Percentiles rank a stretch among this genome's conserved stretches.
Evolutionary conservation across 2,888 invertebrate species (phyloP).

Genomic region (Uropetala carovei): DNA sequence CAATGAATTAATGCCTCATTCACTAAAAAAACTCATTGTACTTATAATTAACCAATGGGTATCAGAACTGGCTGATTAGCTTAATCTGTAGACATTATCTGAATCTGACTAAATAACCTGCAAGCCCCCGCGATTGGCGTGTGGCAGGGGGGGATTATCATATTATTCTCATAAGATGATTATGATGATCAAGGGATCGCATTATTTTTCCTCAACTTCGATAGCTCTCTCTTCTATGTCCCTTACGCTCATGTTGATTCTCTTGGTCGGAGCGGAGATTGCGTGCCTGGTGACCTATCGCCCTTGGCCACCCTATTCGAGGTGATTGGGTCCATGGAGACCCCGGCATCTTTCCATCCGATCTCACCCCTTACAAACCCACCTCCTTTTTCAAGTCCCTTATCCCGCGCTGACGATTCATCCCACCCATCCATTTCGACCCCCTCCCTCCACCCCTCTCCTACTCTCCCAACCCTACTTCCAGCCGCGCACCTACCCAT

Average conservation of each 20-base stretch:
- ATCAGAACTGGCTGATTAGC: no score
- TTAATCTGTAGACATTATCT: no score
- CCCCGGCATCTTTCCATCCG: slow-evolving; percentile 14
- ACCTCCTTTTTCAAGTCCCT: slow-evolving; percentile 15
- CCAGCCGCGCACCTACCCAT: background rate
- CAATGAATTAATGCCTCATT: no score
- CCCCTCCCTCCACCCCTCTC: no score
- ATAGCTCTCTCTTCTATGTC: background rate
- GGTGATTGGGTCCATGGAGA: slow-evolving; percentile 10
- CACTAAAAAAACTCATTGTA: no score
- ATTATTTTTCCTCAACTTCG: slow-evolving; percentile 9
- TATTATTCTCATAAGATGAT: no score
- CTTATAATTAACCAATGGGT: no score
- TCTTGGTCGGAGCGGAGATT: background rate
- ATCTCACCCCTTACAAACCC: slow-evolving; percentile 32
- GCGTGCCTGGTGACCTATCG: background rate
- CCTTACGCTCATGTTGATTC: background rate
- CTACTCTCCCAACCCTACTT: no score
- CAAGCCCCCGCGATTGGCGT: no score
- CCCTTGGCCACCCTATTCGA: background rate
- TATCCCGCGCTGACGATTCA: no score
- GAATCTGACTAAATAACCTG: no score
- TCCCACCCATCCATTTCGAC: background rate
- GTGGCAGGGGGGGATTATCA: background rate
- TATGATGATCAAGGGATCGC: background rate